These are phyloP conservation scores for Pseudopipra pipra DNA, from an alignment of 2,113 vertebrate species.

Conservation along the genomic window DNA sequence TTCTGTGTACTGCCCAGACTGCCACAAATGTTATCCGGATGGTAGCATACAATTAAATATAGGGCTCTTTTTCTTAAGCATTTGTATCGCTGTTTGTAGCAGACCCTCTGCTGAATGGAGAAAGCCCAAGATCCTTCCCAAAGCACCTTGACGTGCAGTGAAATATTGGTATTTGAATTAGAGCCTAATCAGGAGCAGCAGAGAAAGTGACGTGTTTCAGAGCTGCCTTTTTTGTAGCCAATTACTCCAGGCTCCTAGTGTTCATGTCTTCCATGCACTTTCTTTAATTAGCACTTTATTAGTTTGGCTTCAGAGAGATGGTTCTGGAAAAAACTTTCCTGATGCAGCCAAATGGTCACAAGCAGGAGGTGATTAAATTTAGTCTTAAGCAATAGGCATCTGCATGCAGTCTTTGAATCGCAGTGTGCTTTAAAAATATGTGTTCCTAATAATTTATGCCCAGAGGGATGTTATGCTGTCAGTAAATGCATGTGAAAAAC, in stretches of 20 bases:
- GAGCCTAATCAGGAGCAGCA: slow-evolving; percentile 83
- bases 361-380: slow-evolving; percentile 79
- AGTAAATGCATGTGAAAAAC: slow-evolving; percentile 45
- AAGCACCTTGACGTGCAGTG: slow-evolving; percentile 72
- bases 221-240: slow-evolving; percentile 87
- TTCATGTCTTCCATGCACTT: slow-evolving; percentile 85
- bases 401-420: slow-evolving; percentile 56
- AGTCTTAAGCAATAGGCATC: slow-evolving; percentile 63
- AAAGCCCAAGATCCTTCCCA: slow-evolving; percentile 61
- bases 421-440: slow-evolving; percentile 59
- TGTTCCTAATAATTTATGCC: slow-evolving; percentile 61
- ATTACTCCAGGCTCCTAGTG: slow-evolving; percentile 87
- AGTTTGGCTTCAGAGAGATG: slow-evolving; percentile 77
- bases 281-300: slow-evolving; percentile 91
- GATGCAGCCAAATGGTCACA: slow-evolving; percentile 75
- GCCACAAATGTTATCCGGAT: slow-evolving; percentile 23
- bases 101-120: slow-evolving; percentile 57
- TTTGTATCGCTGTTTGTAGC: slow-evolving; percentile 57
- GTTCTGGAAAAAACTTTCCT: slow-evolving; percentile 69
- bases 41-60: slow-evolving; percentile 63
- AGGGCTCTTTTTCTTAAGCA: neutral
- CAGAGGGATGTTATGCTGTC: slow-evolving; percentile 39
- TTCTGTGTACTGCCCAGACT: slow-evolving; percentile 7
- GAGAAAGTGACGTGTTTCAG: slow-evolving; percentile 74
- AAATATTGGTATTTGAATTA: slow-evolving; percentile 88